These are phyloP conservation scores for Odontamblyopus rebecca DNA, from an alignment of 2,797 vertebrate species.

Conservation along the genomic window DNA sequence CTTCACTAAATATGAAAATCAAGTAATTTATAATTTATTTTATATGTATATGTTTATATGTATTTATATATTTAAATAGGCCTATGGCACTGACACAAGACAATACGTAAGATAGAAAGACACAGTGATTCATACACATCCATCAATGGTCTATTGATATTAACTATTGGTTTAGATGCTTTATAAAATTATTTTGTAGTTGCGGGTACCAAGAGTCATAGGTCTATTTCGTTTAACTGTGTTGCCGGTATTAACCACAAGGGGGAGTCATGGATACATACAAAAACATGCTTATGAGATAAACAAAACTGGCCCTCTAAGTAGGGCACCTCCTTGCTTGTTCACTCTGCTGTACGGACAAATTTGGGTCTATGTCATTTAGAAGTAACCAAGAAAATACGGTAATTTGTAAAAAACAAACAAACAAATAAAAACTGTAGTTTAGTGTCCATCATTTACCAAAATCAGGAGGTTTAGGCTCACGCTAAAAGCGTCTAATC, in stretches of 20 bases:
- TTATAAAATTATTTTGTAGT: not conserved
- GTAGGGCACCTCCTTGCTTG: not conserved
- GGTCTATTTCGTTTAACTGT: not conserved
- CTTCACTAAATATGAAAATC: no score
- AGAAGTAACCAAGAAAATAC: no score
- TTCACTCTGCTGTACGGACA: not conserved
- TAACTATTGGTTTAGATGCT: not conserved
- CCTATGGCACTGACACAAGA: no score
- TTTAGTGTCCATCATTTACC: not conserved
- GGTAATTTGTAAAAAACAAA: not conserved
- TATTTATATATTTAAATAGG: no score
- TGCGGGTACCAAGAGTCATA: no score
- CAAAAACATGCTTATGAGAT: not conserved
- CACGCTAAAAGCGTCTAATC: not conserved
- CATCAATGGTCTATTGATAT: not conserved
- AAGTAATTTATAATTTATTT: no score
- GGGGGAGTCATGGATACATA: slow-evolving; percentile 52
- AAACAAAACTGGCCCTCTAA: not conserved
- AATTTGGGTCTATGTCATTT: not conserved
- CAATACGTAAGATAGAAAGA: no score
- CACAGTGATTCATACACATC: slow-evolving; percentile 21
- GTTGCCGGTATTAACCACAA: slow-evolving; percentile 42
- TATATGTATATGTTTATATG: no score
- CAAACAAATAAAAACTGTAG: not conserved
- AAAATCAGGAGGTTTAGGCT: no score